These are phyloP conservation scores for Mergus octosetaceus DNA, from an alignment of 2,797 vertebrate genomes.

Conservation along the genomic window DNA sequence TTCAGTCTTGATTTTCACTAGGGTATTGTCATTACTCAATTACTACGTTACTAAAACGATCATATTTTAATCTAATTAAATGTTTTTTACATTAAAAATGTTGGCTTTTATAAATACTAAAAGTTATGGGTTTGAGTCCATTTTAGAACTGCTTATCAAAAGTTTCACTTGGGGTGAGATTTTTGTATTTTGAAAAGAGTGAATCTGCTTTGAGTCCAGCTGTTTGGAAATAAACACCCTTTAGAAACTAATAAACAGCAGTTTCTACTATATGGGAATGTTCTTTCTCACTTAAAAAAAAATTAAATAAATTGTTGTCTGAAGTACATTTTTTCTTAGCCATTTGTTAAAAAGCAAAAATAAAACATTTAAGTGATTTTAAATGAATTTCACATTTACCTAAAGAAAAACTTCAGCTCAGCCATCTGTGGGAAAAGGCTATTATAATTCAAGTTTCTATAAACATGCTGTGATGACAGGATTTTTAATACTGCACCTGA, in stretches of 20 bases:
- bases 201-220: not conserved
- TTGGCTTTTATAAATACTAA: not conserved
- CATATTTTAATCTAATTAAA: not conserved
- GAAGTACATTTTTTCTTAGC: not conserved
- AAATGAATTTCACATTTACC: conserved; percentile 20
- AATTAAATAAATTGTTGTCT: not conserved
- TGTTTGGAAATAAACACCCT: conserved; percentile 22
- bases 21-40: not conserved
- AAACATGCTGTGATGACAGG: conserved; percentile 59
- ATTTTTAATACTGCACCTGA: conserved; percentile 65
- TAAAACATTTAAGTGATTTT: conserved; percentile 21
- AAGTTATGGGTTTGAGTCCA: not conserved
- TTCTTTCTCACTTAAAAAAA: not conserved
- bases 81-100: not conserved
- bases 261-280: not conserved
- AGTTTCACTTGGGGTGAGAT: not conserved
- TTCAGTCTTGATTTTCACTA: not conserved
- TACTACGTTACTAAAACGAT: not conserved
- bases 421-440: conserved; percentile 34
- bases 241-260: not conserved
- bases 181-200: not conserved
- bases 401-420: conserved; percentile 28
- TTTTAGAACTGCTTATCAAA: not conserved
- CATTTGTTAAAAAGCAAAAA: conserved; percentile 5
- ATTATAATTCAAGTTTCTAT: conserved; percentile 56